Conservation (phyloP, 2,797 vertebrate genomes). For the Sebastes minor region DNA sequence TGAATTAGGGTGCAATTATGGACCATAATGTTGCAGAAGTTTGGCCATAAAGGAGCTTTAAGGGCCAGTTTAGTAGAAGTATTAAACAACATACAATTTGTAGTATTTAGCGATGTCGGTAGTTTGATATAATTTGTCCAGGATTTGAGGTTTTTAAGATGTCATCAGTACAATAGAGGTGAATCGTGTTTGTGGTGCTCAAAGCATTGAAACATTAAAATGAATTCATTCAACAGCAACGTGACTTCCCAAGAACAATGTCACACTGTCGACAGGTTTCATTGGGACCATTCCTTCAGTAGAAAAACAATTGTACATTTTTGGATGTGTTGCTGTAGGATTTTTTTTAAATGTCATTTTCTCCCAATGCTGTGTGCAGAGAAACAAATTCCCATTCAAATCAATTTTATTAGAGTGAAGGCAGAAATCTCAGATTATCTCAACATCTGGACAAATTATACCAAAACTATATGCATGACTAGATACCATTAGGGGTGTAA, state of each 20-base stretch:
- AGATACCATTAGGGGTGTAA: neutral
- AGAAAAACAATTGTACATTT: neutral
- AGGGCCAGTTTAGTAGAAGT: neutral
- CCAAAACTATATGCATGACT: neutral
- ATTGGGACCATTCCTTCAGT: neutral
- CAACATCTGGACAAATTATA: neutral
- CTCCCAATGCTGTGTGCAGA: neutral
- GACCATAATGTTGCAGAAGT: neutral
- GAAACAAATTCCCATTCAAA: neutral
- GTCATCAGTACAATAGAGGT: neutral
- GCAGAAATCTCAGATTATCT: neutral
- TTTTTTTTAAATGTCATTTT: neutral
- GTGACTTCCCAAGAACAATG: neutral
- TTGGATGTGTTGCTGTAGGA: neutral
- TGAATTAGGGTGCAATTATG: neutral
- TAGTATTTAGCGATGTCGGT: neutral
- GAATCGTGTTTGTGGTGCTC: neutral
- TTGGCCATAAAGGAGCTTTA: neutral
- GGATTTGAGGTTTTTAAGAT: neutral
- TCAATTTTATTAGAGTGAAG: neutral
- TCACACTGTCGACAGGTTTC: neutral
- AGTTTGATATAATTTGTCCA: neutral
- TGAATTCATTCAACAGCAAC: neutral
- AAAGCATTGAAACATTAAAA: neutral
- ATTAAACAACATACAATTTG: neutral